These are phyloP conservation scores for Agrochola macilenta DNA, from an alignment of 2,888 invertebrate genomes.

Conservation along the genomic window DNA sequence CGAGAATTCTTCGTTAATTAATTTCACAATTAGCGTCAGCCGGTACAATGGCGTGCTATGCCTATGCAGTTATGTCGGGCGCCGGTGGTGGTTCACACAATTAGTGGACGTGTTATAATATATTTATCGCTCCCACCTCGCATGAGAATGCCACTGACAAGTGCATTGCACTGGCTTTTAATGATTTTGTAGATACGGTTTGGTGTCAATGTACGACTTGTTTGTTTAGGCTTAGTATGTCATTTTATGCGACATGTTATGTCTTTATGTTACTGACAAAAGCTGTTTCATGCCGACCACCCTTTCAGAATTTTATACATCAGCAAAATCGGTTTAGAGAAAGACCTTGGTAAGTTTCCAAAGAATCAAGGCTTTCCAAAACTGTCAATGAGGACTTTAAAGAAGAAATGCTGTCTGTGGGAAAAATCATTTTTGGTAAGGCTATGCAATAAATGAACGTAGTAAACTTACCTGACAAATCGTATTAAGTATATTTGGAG, in stretches of 20 bases:
- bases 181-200: constrained; percentile 39
- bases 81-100: constrained; percentile 70
- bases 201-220: constrained; percentile 34
- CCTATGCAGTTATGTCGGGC: constrained; percentile 59
- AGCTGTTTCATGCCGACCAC: neutral
- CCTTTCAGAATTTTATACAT: neutral
- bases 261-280: neutral
- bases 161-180: constrained; percentile 67
- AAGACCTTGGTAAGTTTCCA: neutral
- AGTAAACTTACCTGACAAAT: neutral
- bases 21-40: constrained; percentile 56
- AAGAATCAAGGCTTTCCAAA: neutral
- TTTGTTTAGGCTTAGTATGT: constrained; percentile 20
- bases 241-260: neutral
- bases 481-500: neutral
- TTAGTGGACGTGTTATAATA: constrained; percentile 69
- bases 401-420: neutral
- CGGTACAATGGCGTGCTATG: constrained; percentile 59
- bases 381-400: neutral
- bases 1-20: constrained; percentile 58
- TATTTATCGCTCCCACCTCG: constrained; percentile 67
- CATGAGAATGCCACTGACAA: constrained; percentile 64
- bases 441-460: neutral
- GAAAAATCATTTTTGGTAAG: neutral
- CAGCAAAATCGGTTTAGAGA: neutral